Base-by-base conservation (phyloP, 2,113 vertebrate species). In the Myotis yumanensis region DNA sequence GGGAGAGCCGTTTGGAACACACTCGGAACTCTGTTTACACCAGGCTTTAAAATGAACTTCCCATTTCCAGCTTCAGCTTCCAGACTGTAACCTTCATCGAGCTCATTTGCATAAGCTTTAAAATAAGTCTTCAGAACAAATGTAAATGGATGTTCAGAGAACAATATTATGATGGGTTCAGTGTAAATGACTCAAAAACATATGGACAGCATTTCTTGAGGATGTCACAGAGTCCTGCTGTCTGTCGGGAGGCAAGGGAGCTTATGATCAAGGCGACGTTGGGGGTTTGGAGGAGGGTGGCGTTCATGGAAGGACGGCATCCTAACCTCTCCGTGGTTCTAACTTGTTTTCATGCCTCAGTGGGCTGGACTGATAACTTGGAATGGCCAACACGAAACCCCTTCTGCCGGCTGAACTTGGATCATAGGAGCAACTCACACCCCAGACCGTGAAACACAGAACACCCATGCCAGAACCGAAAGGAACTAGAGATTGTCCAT, bases 81-180 rank as follows among this genome's bases (percentile, higher is more conserved):
- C 96, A 97, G 95, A 97, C 97, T 93, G 95, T 96, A 97, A 95
- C 97, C 96, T 97, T 97, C 96, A 97, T 97, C 97, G 95, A 68
- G 76, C 69, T 97, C 93, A 96, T 97, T 97, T 97, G 97, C 97
- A 97, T 97, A 97, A 97, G 95, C 96, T 97, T 97, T 97, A 97
- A 97, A 97, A 97, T 97, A 97, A 97, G 97, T 91, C 96, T 96
- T 97, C 91, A 97, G 97, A 97, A 97, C 97, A 97, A 97, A 97
- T 97, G 97, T 97, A 97, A 97, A 97, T 97, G 97, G 96, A 97
- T 97, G 96, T 95, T 97, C 97, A 91, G 97, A 97, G 96, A 97
- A 97, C 97, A 97, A 97, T 97, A 97, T 97, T 97, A 95, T 97
- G 97, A 97, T 96, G 96, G 95, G 97, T 96, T 97, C 97, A 93